These are phyloP conservation scores for Lordiphosa fenestrarum DNA, from an alignment of 2,888 invertebrate genomes.

Conservation along the genomic window DNA sequence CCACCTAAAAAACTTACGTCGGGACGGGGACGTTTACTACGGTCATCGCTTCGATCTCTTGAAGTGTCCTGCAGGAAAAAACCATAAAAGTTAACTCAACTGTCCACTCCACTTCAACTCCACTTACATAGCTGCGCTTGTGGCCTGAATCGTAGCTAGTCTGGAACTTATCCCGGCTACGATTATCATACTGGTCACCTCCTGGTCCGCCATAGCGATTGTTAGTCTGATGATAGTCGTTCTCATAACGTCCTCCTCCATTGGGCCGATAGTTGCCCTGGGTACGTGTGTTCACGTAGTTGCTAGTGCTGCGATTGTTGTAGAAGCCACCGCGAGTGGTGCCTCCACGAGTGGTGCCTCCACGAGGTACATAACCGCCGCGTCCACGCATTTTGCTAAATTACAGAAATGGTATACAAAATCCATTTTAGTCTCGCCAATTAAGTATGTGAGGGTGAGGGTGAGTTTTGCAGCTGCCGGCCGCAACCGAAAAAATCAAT, in stretches of 20 bases:
- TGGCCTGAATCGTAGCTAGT: conserved; percentile 67
- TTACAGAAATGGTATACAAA: not conserved
- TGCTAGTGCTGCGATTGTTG: conserved; percentile 66
- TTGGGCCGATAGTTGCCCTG: conserved; percentile 75
- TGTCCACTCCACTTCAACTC: conserved; percentile 32
- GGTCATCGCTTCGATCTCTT: conserved; percentile 78
- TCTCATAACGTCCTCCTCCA: conserved; percentile 62
- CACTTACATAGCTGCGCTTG: conserved; percentile 78
- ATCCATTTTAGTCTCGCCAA: not conserved
- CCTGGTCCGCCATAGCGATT: conserved; percentile 60
- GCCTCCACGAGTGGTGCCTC: conserved; percentile 67
- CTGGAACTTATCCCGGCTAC: conserved; percentile 59
- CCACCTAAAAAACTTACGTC: conserved; percentile 73
- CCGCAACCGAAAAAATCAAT: no score
- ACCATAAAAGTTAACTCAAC: not conserved
- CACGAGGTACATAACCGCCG: conserved; percentile 70
- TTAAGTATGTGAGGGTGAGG: no score
- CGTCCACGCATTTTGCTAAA: conserved; percentile 67
- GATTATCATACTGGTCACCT: conserved; percentile 55
- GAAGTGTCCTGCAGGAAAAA: conserved; percentile 69
- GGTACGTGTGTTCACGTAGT: conserved; percentile 74
- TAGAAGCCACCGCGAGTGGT: conserved; percentile 69
- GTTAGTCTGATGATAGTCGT: conserved; percentile 61
- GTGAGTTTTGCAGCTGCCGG: no score
- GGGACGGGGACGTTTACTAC: conserved; percentile 79